Percentiles rank a stretch among this genome's conserved stretches.
These are phyloP conservation scores for Trissonchulus sp. DNA, from an alignment of 2,888 invertebrate species.

Conservation along the genomic window DNA sequence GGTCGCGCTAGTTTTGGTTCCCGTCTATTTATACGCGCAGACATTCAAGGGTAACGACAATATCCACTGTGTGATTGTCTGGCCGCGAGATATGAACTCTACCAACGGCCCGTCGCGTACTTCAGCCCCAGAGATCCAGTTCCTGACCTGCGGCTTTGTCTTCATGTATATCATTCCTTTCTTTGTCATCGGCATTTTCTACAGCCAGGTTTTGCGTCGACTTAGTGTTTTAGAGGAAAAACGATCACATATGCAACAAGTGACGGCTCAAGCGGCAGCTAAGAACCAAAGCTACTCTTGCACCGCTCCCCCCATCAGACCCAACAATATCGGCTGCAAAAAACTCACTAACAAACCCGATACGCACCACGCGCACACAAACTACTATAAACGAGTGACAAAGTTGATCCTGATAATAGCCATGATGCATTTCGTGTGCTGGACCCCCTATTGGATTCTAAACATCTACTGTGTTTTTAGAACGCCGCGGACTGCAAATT, in stretches of 20 bases:
- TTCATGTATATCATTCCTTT: conserved; percentile 17
- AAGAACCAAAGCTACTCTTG: no score
- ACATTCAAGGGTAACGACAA: background rate
- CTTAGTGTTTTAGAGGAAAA: background rate
- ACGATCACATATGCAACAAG: background rate
- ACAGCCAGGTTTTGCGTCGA: conserved; percentile 9
- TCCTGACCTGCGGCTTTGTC: conserved; percentile 15
- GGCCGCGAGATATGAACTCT: background rate
- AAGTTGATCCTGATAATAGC: conserved; percentile 22
- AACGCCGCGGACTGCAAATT: background rate
- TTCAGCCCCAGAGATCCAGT: background rate
- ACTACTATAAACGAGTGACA: conserved; percentile 27
- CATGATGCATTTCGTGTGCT: conserved; percentile 31
- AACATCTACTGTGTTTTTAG: conserved; percentile 10
- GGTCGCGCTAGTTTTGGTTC: conserved; percentile 13
- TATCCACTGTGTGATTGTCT: background rate
- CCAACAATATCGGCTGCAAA: no score
- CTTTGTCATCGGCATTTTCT: background rate
- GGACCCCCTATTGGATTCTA: conserved; percentile 33
- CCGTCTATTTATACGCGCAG: conserved; percentile 23
- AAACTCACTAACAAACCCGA: background rate
- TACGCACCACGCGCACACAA: background rate
- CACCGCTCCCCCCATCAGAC: no score
- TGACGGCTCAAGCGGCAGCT: background rate
- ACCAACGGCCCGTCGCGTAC: background rate